These are phyloP conservation scores for Xiphophorus birchmanni DNA, from an alignment of 2,797 vertebrate species.

Conservation along the genomic window DNA sequence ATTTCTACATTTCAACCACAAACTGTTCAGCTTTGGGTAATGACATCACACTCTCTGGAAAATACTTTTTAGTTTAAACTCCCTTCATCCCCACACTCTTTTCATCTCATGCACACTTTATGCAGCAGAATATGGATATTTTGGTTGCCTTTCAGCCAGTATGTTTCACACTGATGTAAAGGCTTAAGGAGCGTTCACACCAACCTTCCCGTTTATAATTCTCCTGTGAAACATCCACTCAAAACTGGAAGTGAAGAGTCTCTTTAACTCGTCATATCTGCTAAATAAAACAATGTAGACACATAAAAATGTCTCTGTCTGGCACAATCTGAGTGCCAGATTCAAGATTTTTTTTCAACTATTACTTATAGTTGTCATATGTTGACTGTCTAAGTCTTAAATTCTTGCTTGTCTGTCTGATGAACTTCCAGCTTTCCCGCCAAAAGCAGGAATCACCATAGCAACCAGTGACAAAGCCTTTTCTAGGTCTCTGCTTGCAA, in stretches of 20 bases:
- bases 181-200: not conserved
- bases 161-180: not conserved
- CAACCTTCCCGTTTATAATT: not conserved
- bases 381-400: not conserved
- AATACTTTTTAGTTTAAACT: not conserved
- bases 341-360: not conserved
- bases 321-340: not conserved
- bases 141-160: not conserved
- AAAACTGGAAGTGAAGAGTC: not conserved
- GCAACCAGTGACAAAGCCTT: not conserved
- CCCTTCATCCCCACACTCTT: not conserved
- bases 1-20: not conserved
- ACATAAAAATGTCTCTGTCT: not conserved
- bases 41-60: not conserved
- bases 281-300: not conserved
- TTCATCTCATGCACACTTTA: not conserved
- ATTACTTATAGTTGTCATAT: not conserved
- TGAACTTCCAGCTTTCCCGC: not conserved
- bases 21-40: not conserved
- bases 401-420: not conserved
- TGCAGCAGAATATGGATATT: not conserved
- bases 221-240: not conserved
- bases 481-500: not conserved
- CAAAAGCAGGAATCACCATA: not conserved
- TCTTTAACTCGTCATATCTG: not conserved